These are phyloP conservation scores for Nothoprocta pentlandii DNA, from an alignment of 2,113 vertebrate species.

Conservation along the genomic window DNA sequence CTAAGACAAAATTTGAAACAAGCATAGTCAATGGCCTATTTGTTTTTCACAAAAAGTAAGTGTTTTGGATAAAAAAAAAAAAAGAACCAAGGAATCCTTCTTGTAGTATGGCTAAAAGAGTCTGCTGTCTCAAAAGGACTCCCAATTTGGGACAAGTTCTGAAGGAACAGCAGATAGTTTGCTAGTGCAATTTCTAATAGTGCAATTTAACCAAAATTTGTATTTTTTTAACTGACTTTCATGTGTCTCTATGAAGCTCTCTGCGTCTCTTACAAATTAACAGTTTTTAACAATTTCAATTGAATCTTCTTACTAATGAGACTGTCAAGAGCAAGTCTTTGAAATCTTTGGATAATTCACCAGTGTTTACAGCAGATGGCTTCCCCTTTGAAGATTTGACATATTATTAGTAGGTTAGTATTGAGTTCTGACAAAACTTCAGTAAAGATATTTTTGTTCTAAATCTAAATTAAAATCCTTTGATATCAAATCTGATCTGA, in stretches of 20 bases:
- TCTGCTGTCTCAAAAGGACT: neutral
- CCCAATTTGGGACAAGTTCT: neutral
- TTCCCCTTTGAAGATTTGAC: slow-evolving; percentile 29
- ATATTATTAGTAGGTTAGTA: slow-evolving; percentile 27
- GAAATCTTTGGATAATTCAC: slow-evolving; percentile 4
- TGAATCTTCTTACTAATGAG: slow-evolving; percentile 14
- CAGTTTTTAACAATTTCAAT: slow-evolving; percentile 3
- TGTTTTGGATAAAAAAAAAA: rapidly evolving
- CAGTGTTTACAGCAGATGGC: slow-evolving; percentile 25
- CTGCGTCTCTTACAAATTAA: neutral
- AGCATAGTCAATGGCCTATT: rapidly evolving
- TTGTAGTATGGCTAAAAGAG: neutral
- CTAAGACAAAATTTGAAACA: neutral
- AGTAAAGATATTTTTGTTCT: slow-evolving; percentile 31
- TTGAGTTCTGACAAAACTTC: slow-evolving; percentile 31
- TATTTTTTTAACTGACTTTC: neutral
- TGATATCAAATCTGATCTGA: slow-evolving; percentile 33
- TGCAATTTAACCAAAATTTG: neutral
- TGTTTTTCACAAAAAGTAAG: neutral
- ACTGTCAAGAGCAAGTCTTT: slow-evolving; percentile 13
- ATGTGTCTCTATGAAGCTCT: neutral
- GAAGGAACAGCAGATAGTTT: neutral
- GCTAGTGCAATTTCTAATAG: neutral
- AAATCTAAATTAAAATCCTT: slow-evolving; percentile 39
- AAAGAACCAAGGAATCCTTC: neutral